phyloP scores from a whole-genome alignment of 2,888 invertebrate genomes.

The Trachelus tabidus region DNA sequence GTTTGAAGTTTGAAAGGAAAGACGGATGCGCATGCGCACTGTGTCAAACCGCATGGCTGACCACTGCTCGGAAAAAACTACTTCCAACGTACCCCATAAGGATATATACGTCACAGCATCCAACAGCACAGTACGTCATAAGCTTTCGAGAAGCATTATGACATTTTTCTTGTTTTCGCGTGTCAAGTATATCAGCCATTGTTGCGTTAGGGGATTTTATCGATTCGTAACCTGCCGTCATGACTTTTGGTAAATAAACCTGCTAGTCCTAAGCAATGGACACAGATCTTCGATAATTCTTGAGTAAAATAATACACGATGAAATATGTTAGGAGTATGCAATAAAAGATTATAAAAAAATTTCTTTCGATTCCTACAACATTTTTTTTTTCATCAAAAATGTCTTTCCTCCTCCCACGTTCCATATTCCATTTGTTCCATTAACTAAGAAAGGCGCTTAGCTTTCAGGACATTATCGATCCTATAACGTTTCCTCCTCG shows the following conservation, averaged over 20 bases:
- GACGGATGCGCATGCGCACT: slow-evolving; percentile 32
- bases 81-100: slow-evolving; percentile 29
- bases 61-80: slow-evolving; percentile 45
- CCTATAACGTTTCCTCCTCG: not conserved
- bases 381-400: not conserved
- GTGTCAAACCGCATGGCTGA: slow-evolving; percentile 35
- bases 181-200: not conserved
- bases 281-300: not conserved
- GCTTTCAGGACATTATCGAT: not conserved
- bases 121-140: not conserved
- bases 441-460: not conserved
- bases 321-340: not conserved
- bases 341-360: not conserved
- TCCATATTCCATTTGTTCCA: not conserved
- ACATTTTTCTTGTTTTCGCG: not conserved
- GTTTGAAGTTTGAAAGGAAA: slow-evolving; percentile 37
- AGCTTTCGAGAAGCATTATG: not conserved
- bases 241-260: not conserved
- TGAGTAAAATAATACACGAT: not conserved
- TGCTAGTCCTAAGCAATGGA: not conserved
- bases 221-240: not conserved
- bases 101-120: not conserved
- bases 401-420: not conserved
- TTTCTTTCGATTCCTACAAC: not conserved
- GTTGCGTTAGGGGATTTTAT: not conserved